A percentile compares a stretch with the other conserved stretches of the same genome.
Conservation (phyloP, 2,797 vertebrate species). For the Cirrhinus mrigala region DNA sequence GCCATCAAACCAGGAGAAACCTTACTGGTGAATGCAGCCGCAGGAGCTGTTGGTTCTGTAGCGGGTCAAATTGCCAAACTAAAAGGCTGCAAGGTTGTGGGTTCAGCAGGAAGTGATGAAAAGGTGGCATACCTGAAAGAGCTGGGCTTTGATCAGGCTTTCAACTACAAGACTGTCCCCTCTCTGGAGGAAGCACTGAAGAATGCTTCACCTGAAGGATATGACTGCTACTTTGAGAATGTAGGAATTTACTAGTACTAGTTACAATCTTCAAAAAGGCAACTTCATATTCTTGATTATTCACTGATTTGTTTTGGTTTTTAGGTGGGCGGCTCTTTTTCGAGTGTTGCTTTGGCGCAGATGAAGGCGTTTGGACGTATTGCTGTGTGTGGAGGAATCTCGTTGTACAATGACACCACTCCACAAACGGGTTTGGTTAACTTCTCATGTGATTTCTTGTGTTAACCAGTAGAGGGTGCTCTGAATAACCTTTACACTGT, state of each 20-base stretch:
- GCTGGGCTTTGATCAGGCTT: conserved; percentile 87
- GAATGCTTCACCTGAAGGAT: conserved; percentile 87
- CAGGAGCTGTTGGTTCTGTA: conserved; percentile 89
- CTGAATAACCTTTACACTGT: neutral
- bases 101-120: conserved; percentile 84
- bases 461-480: neutral
- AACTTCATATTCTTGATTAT: neutral
- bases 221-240: conserved; percentile 93
- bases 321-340: conserved; percentile 85
- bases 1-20: conserved; percentile 85
- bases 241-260: conserved; percentile 73
- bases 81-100: conserved; percentile 92
- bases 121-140: conserved; percentile 88
- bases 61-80: conserved; percentile 92
- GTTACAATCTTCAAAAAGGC: too few relatives aligned
- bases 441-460: neutral
- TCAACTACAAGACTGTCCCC: conserved; percentile 90
- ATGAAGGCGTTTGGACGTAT: conserved; percentile 83
- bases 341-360: conserved; percentile 73
- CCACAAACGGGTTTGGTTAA: conserved; percentile 73
- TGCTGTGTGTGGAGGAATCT: conserved; percentile 83
- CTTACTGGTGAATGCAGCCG: conserved; percentile 88
- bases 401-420: conserved; percentile 72
- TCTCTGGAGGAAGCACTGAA: conserved; percentile 86
- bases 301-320: neutral